Percentiles rank a stretch among this genome's conserved stretches.
phyloP scores from a whole-genome alignment of 1,140 invertebrate genomes.

The Ylistrum balloti region DNA sequence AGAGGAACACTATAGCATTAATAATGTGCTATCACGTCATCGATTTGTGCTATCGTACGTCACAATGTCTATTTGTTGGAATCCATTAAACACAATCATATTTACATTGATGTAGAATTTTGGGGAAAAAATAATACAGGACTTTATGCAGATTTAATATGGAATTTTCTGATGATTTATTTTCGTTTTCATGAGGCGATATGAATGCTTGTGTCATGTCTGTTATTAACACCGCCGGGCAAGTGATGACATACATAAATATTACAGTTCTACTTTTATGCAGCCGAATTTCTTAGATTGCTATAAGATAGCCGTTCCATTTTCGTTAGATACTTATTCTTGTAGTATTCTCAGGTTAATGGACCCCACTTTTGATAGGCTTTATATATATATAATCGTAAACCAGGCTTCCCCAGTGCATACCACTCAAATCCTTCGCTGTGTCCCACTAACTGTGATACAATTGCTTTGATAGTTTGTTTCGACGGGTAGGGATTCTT shows the following conservation, averaged over 20 bases:
- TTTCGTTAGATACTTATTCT: no score
- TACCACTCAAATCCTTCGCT: neutral
- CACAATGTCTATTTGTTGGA: neutral
- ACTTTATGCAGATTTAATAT: neutral
- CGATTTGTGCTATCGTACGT: neutral
- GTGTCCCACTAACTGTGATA: neutral
- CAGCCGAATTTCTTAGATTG: neutral
- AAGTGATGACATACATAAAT: neutral
- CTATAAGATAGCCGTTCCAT: neutral
- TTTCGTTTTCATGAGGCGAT: neutral
- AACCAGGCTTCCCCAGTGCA: no score
- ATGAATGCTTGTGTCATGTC: neutral
- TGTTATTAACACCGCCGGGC: no score
- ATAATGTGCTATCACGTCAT: neutral
- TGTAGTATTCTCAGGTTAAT: no score
- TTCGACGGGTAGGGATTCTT: neutral
- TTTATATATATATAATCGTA: no score
- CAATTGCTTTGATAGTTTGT: neutral
- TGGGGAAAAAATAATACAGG: neutral
- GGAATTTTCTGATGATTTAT: neutral
- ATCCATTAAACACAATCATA: conserved; percentile 26
- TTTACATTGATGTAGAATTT: neutral
- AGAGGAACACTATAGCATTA: neutral
- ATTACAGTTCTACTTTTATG: neutral
- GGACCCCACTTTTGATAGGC: no score